A percentile compares a stretch with the other conserved stretches of the same genome.
phyloP scores from a whole-genome alignment of 2,113 vertebrate species.

The Solea senegalensis region DNA sequence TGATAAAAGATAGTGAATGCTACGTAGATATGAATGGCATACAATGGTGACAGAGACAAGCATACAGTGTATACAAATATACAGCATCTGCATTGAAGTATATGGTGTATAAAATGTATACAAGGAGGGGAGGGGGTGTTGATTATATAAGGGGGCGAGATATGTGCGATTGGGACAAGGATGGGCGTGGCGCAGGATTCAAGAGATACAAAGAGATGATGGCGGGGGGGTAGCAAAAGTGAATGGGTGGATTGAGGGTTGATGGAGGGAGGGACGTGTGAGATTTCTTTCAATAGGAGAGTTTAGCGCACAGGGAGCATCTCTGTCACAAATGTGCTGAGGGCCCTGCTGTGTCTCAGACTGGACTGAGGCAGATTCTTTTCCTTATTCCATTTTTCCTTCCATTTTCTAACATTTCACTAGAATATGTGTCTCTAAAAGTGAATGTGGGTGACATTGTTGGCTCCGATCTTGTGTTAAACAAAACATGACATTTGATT shows the following conservation, averaged over 20 bases:
- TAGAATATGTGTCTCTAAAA: background rate
- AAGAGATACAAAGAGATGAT: slow-evolving; percentile 47
- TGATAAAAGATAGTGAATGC: slow-evolving; percentile 74
- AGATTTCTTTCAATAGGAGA: slow-evolving; percentile 40
- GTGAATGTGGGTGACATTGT: slow-evolving; percentile 19
- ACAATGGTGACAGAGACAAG: slow-evolving; percentile 70
- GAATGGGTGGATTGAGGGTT: background rate
- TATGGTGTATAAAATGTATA: slow-evolving; percentile 69
- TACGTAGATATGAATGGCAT: slow-evolving; percentile 79
- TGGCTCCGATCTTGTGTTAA: slow-evolving; percentile 14
- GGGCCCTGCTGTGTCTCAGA: slow-evolving; percentile 15
- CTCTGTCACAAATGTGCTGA: background rate
- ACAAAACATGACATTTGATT: background rate
- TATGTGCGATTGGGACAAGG: slow-evolving; percentile 62
- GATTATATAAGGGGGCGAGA: slow-evolving; percentile 68
- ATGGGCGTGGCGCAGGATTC: slow-evolving; percentile 11
- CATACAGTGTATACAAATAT: slow-evolving; percentile 65
- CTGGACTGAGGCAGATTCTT: background rate
- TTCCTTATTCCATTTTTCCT: background rate
- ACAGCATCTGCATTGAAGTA: slow-evolving; percentile 62
- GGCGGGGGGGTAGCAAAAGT: slow-evolving; percentile 43
- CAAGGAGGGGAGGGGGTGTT: slow-evolving; percentile 26
- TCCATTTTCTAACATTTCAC: background rate
- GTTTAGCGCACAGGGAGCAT: background rate
- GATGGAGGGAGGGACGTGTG: slow-evolving; percentile 9